These are phyloP conservation scores for Microcebus murinus DNA, from an alignment of 2,113 vertebrate genomes.

Conservation along the genomic window DNA sequence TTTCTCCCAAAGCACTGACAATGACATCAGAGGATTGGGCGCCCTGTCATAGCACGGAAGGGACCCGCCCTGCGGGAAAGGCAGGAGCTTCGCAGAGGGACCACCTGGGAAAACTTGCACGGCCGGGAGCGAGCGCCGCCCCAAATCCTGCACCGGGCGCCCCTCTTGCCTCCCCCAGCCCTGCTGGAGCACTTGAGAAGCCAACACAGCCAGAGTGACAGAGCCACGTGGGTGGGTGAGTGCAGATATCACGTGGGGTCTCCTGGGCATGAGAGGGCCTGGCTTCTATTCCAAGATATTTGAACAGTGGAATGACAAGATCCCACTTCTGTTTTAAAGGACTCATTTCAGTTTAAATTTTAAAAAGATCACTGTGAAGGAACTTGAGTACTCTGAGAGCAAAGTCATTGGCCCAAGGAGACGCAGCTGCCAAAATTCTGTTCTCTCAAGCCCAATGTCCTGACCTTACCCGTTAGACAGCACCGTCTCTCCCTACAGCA, in stretches of 20 bases:
- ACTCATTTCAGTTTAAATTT: neutral
- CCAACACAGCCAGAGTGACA: neutral
- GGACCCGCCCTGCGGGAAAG: neutral
- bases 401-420: neutral
- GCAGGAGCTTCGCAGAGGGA: neutral
- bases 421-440: neutral
- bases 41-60: neutral
- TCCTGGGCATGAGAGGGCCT: neutral
- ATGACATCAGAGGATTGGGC: accelerated
- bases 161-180: neutral
- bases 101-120: too few relatives aligned
- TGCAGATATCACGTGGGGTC: too few relatives aligned
- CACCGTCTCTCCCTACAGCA: accelerated
- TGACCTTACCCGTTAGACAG: accelerated
- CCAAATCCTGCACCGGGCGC: accelerated
- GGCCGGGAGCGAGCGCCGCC: neutral
- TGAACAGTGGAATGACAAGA: neutral
- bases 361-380: neutral
- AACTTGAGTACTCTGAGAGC: neutral
- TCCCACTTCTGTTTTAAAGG: neutral
- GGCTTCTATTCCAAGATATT: neutral
- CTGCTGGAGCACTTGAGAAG: too few relatives aligned
- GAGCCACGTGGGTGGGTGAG: neutral
- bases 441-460: neutral
- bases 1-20: neutral